Conservation (phyloP, 2,888 invertebrate genomes). For the Nebria salina region DNA sequence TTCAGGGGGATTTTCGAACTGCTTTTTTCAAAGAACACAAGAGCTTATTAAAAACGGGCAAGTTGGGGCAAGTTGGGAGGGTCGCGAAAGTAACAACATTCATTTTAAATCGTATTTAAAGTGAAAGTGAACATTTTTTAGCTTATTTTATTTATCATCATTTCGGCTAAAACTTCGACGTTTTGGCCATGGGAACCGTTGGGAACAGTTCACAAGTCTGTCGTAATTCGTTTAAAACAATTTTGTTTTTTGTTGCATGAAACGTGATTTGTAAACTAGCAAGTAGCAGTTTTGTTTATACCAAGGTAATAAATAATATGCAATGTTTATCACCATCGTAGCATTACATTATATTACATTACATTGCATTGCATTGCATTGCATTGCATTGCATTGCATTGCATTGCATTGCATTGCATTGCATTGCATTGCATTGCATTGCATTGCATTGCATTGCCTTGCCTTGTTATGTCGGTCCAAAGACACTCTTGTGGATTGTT, state of each 20-base stretch:
- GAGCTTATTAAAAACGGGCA: slow-evolving; percentile 59
- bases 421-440: no score
- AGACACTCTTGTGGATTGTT: slow-evolving; percentile 32
- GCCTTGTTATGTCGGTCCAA: background rate
- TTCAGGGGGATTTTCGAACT: slow-evolving; percentile 56
- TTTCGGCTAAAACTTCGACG: background rate
- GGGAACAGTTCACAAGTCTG: background rate
- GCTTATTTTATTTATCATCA: slow-evolving; percentile 12
- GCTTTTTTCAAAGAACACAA: slow-evolving; percentile 60
- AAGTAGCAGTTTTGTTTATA: slow-evolving; percentile 42
- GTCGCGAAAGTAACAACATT: background rate
- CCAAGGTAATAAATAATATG: no score
- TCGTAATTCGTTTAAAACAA: background rate
- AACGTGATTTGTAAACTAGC: slow-evolving; percentile 47
- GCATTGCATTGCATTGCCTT: background rate
- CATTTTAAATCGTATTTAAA: background rate
- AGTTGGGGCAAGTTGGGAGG: background rate
- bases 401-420: no score
- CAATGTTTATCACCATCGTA: no score
- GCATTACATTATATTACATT: no score
- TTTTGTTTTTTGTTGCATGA: slow-evolving; percentile 50
- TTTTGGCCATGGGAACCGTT: background rate
- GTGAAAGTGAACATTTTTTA: background rate
- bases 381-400: no score
- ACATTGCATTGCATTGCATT: no score